A percentile compares a stretch with the other conserved stretches of the same genome.
phyloP scores from a whole-genome alignment of 2,888 invertebrate species.

The Hydriomena furcata region DNA sequence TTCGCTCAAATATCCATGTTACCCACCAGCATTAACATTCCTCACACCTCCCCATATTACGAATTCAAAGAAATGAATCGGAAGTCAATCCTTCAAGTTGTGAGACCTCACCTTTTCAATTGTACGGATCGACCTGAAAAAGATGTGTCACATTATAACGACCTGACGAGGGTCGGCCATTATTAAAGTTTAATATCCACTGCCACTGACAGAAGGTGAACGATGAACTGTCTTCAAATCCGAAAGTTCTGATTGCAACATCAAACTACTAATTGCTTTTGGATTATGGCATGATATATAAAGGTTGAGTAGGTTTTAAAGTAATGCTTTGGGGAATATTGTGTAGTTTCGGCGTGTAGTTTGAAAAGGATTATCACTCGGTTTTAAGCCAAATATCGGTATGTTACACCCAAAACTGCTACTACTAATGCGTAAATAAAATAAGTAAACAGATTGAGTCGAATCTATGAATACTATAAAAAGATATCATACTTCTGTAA shows the following conservation, averaged over 20 bases:
- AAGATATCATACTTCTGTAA: too few relatives aligned
- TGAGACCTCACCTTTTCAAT: conserved; percentile 40
- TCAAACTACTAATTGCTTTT: conserved; percentile 21
- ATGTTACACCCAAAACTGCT: too few relatives aligned
- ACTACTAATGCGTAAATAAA: too few relatives aligned
- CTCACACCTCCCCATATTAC: conserved; percentile 22
- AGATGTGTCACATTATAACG: conserved; percentile 49
- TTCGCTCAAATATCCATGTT: not conserved
- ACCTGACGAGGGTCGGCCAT: conserved; percentile 64
- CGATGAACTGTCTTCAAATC: conserved; percentile 17
- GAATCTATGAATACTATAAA: too few relatives aligned
- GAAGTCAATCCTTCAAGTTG: conserved; percentile 37
- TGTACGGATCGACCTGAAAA: conserved; percentile 43
- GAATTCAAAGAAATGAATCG: conserved; percentile 34
- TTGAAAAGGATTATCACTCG: too few relatives aligned
- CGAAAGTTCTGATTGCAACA: conserved; percentile 29
- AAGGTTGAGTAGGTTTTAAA: too few relatives aligned
- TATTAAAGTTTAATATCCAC: conserved; percentile 57
- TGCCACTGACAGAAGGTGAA: conserved; percentile 43
- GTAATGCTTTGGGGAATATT: too few relatives aligned
- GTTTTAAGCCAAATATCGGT: too few relatives aligned
- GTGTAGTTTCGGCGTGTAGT: too few relatives aligned
- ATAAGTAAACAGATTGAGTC: too few relatives aligned
- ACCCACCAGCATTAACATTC: conserved; percentile 25
- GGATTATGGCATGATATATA: conserved; percentile 10